Conservation (phyloP, 35 echinoderm and acorn worm species). For the Stichopus chloronotus region DNA sequence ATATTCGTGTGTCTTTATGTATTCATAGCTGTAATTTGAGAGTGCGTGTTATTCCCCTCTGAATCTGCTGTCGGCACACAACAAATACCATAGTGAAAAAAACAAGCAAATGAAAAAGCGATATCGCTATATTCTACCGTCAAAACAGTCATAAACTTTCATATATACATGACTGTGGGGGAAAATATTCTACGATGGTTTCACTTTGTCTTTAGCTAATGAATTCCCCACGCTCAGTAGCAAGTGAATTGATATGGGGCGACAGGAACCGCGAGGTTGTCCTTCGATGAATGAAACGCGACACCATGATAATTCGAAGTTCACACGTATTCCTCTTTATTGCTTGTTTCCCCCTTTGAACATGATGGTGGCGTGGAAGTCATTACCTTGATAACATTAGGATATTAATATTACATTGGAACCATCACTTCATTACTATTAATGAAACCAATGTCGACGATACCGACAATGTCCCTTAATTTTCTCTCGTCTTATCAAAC, state of each 20-base stretch:
- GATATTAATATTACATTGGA: not conserved
- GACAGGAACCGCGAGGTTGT: not conserved
- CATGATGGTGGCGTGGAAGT: not conserved
- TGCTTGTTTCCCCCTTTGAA: not conserved
- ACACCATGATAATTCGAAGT: not conserved
- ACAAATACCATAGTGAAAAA: too few species aligned
- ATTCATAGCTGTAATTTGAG: too few species aligned
- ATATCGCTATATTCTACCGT: too few species aligned
- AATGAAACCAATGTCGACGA: constrained; percentile 14
- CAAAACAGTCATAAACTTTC: not conserved
- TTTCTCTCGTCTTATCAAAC: not conserved
- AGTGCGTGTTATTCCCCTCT: too few species aligned
- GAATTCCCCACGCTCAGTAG: not conserved
- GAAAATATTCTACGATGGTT: not conserved
- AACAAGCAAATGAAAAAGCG: too few species aligned
- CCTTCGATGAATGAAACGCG: not conserved
- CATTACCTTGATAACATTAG: not conserved
- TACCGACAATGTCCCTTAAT: not conserved
- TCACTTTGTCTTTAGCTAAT: not conserved
- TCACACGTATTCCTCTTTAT: not conserved
- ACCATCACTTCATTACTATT: not conserved
- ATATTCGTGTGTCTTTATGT: too few species aligned
- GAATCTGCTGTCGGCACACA: too few species aligned
- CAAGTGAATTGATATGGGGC: too few species aligned
- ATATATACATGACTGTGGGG: not conserved